Conservation (phyloP, 1,140 invertebrate species). For the Acyrthosiphon pisum region DNA sequence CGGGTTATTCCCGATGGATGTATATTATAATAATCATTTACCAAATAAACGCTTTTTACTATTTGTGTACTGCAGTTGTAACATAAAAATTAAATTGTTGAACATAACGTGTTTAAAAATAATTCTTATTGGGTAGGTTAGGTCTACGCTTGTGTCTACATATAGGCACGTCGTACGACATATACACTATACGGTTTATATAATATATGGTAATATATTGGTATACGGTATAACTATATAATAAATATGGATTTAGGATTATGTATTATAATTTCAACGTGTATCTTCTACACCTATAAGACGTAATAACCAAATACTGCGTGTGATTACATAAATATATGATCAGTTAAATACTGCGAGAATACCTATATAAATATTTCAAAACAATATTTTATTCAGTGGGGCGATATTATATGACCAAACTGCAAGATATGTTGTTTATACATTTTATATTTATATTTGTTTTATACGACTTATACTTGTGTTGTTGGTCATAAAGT, state of each 20-base stretch:
- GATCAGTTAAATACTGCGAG: background rate
- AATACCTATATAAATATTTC: background rate
- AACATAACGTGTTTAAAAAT: background rate
- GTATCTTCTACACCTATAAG: background rate
- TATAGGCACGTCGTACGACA: no score
- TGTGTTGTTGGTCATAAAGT: constrained; percentile 14
- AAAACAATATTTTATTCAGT: background rate
- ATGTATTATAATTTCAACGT: background rate
- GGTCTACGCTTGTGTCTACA: no score
- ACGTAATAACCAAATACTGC: background rate
- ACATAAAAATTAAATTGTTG: background rate
- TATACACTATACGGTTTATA: no score
- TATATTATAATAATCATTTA: background rate
- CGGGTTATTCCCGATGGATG: background rate
- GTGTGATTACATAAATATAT: background rate
- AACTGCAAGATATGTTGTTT: background rate
- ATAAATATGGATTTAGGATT: no score
- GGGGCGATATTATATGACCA: background rate
- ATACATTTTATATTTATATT: constrained; percentile 2
- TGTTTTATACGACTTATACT: constrained; percentile 23
- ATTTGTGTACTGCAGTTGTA: background rate
- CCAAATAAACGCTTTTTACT: background rate
- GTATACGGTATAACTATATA: no score
- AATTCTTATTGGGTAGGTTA: background rate
- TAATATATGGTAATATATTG: no score